Percentiles rank a stretch among this genome's conserved stretches.
Evolutionary conservation across 2,113 vertebrate genomes (phyloP).

Genomic region (Eptesicus fuscus): DNA sequence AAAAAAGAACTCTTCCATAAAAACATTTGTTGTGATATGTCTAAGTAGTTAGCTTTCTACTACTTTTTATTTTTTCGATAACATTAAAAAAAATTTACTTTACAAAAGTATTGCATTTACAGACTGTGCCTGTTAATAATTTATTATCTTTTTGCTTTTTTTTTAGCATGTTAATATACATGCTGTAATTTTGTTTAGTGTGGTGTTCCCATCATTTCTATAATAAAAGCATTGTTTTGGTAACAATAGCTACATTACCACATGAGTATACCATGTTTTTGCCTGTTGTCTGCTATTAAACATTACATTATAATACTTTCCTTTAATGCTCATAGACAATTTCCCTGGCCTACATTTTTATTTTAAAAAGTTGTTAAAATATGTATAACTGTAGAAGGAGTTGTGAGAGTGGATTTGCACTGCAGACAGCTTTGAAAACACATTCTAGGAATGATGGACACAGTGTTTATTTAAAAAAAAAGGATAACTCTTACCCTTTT

Average conservation of each 20-base stretch:
- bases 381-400: not conserved
- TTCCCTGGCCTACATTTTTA: constrained; percentile 34
- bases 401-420: constrained; percentile 25
- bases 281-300: constrained; percentile 22
- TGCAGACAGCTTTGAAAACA: constrained; percentile 27
- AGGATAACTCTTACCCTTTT: not conserved
- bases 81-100: not conserved
- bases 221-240: not conserved
- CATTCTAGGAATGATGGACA: not conserved
- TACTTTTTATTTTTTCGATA: not conserved
- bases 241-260: not conserved
- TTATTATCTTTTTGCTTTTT: not conserved
- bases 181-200: not conserved
- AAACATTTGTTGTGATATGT: not conserved
- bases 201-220: not conserved
- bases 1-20: not conserved
- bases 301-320: not conserved
- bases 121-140: not conserved
- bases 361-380: constrained; percentile 37
- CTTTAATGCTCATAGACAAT: not conserved
- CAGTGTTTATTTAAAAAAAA: not conserved
- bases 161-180: not conserved
- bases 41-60: not conserved
- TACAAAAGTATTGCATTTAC: not conserved
- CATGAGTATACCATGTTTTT: not conserved